These are phyloP conservation scores for Atrina japonica DNA, from an alignment of 2,888 invertebrate species.

Conservation along the genomic window DNA sequence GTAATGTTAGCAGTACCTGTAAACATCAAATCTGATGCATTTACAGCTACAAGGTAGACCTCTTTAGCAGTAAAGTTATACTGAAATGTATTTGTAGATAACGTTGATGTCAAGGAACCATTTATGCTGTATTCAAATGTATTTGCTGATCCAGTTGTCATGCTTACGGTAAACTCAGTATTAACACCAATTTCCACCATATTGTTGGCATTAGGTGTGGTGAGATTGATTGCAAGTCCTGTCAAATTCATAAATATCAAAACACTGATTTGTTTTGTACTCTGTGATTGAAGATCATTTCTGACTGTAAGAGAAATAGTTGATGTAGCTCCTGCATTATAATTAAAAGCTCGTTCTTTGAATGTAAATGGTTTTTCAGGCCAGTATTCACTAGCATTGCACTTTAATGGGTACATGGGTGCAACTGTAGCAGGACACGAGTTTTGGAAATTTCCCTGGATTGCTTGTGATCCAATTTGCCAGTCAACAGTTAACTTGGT, in stretches of 20 bases:
- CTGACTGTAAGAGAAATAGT: conserved; percentile 22
- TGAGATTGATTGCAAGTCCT: conserved; percentile 30
- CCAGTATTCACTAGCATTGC: conserved; percentile 46
- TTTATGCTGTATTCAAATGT: conserved; percentile 28
- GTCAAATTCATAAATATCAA: conserved; percentile 19
- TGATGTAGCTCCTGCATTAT: conserved; percentile 13
- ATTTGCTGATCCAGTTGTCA: conserved; percentile 27
- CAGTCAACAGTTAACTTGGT: conserved; percentile 49
- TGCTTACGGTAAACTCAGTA: conserved; percentile 21
- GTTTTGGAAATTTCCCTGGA: conserved; percentile 27
- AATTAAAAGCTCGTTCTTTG: conserved; percentile 22
- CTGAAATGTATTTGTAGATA: conserved; percentile 14
- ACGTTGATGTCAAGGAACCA: conserved; percentile 5
- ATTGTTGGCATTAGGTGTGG: conserved; percentile 19
- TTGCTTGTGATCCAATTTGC: conserved; percentile 38
- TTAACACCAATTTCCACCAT: conserved; percentile 26
- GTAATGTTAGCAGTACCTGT: conserved; percentile 29
- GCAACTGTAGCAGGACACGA: conserved; percentile 47
- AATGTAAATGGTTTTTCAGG: conserved; percentile 47
- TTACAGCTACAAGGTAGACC: conserved; percentile 34
- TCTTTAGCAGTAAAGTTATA: conserved; percentile 35
- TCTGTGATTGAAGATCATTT: conserved; percentile 39
- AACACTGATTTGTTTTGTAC: conserved; percentile 31
- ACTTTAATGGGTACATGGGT: conserved; percentile 25
- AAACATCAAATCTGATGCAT: conserved; percentile 37